Evolutionary conservation across 2,888 invertebrate genomes (phyloP).

Genomic region (Homarus gammarus): DNA sequence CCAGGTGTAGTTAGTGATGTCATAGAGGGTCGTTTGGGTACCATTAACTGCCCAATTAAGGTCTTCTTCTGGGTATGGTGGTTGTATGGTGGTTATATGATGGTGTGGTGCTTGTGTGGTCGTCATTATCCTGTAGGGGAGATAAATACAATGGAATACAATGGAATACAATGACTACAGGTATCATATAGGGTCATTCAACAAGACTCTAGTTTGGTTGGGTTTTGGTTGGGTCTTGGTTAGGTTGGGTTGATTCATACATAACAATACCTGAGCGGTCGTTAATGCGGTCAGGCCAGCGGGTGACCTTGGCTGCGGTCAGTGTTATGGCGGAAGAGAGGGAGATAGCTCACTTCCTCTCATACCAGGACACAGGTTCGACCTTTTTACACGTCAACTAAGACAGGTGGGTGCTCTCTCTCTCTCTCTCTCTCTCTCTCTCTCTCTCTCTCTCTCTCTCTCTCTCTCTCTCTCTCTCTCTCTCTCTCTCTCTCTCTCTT

Average conservation of each 20-base stretch:
- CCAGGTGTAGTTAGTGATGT: constrained; percentile 39
- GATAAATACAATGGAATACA: background rate
- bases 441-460: constrained; percentile 31
- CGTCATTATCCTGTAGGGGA: no score
- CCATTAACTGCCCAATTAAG: background rate
- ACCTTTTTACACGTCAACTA: background rate
- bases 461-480: constrained; percentile 4
- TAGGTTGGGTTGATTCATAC: background rate
- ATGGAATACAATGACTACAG: background rate
- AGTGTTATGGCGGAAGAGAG: background rate
- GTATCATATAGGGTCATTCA: no score
- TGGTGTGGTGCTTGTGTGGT: background rate
- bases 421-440: constrained; percentile 26
- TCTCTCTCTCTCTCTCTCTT: background rate
- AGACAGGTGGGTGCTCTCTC: no score
- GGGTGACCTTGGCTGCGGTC: background rate
- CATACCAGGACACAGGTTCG: background rate
- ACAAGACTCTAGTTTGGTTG: no score
- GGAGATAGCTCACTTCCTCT: background rate
- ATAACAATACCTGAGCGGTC: background rate
- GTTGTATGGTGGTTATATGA: background rate
- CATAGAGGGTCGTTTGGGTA: background rate
- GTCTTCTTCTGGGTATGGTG: background rate
- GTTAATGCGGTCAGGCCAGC: background rate
- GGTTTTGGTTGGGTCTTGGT: no score